A percentile compares a stretch with the other conserved stretches of the same genome.
phyloP scores from a whole-genome alignment of 1,140 invertebrate genomes.

The Solenopsis invicta region DNA sequence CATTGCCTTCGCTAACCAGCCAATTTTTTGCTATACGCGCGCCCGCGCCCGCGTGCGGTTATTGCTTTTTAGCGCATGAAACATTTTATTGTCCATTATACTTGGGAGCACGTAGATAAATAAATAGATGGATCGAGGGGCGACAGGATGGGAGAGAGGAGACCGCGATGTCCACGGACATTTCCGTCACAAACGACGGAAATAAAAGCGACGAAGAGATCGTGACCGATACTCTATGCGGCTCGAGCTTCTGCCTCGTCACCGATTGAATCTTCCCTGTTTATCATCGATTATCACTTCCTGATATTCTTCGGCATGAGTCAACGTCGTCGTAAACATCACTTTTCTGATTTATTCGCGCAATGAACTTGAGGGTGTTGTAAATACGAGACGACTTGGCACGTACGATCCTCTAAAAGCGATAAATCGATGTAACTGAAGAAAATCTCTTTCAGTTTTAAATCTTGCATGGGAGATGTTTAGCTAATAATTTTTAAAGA shows the following conservation, averaged over 20 bases:
- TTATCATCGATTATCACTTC: conserved; percentile 36
- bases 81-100: conserved; percentile 43
- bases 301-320: background rate
- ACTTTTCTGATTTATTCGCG: background rate
- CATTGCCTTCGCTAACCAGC: conserved; percentile 22
- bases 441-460: background rate
- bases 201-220: conserved; percentile 36
- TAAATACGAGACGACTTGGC: background rate
- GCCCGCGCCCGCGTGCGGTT: conserved; percentile 3
- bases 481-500: no score
- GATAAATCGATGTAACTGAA: background rate
- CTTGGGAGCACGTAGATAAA: conserved; percentile 24
- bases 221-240: background rate
- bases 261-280: conserved; percentile 15
- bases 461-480: background rate
- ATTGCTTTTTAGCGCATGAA: conserved; percentile 49
- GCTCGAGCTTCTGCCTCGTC: background rate
- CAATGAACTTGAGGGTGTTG: background rate
- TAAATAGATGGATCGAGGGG: conserved; percentile 30
- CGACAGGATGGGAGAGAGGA: background rate
- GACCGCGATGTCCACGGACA: background rate
- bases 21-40: conserved; percentile 37
- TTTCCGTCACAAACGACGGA: conserved; percentile 32
- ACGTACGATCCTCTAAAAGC: background rate
- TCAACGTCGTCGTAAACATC: no score